Conservation (phyloP, 2,113 vertebrate species). For the Phalacrocorax brasilianus region DNA sequence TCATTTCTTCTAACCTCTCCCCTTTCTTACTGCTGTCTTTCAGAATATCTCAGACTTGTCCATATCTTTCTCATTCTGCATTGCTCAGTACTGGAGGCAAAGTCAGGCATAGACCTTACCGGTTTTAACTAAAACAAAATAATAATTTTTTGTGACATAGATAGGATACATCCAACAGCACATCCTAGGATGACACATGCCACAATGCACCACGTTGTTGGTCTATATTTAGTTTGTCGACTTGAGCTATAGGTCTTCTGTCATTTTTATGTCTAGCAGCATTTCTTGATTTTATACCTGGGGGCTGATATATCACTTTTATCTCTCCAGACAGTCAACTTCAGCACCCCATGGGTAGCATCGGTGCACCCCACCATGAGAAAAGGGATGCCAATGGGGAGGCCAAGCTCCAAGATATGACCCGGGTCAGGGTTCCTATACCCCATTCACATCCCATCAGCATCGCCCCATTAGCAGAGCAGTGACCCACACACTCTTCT, state of each 20-base stretch:
- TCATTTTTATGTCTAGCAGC: background rate
- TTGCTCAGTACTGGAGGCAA: background rate
- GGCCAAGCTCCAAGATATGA: rapidly evolving
- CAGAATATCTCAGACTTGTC: background rate
- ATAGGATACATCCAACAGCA: background rate
- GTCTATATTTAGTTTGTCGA: background rate
- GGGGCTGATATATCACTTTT: background rate
- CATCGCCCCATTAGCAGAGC: background rate
- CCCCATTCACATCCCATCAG: background rate
- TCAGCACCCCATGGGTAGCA: background rate
- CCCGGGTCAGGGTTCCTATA: background rate
- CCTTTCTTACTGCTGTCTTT: background rate
- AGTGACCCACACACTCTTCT: background rate
- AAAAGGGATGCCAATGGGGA: background rate
- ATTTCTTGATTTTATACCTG: background rate
- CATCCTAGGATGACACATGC: background rate
- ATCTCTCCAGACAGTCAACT: background rate
- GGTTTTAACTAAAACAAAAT: background rate
- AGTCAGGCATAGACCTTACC: background rate
- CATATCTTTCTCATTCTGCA: background rate
- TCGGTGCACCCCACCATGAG: background rate
- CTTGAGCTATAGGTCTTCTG: background rate
- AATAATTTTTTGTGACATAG: background rate
- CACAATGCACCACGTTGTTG: background rate
- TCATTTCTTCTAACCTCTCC: background rate